phyloP scores from a whole-genome alignment of 92 coral and sea anemone genomes.

The Virgularia gustaviana region DNA sequence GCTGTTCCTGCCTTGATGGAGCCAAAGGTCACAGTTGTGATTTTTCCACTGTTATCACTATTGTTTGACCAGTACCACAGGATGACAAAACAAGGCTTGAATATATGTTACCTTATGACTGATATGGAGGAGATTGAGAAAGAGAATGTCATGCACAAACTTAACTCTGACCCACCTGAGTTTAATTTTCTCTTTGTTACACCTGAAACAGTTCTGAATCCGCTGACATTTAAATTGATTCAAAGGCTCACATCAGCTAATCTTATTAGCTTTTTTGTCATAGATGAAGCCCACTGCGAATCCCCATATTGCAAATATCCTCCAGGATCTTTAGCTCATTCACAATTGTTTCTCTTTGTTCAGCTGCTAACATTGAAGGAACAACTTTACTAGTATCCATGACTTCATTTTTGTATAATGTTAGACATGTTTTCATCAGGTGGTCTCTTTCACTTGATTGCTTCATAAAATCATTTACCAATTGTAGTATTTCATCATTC shows the following conservation, averaged over 20 bases:
- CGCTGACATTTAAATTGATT: not conserved
- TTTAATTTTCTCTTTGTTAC: conserved; percentile 1
- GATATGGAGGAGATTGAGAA: conserved; percentile 1
- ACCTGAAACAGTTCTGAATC: not conserved
- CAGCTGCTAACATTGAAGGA: not conserved
- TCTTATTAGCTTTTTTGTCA: not conserved
- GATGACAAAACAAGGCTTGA: not conserved
- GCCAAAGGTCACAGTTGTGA: conserved; percentile 5
- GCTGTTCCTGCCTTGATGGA: conserved; percentile 17
- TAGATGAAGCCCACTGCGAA: conserved; percentile 5
- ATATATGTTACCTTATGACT: conserved; percentile 6
- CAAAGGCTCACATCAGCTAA: not conserved
- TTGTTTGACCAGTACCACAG: conserved; percentile 5
- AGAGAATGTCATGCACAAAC: conserved; percentile 4
- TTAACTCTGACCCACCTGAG: conserved; percentile 1
- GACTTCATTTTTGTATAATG: not conserved
- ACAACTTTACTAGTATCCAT: conserved; percentile 1
- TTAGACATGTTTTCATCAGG: not conserved
- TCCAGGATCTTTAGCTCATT: conserved; percentile 2
- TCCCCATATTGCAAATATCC: not conserved
- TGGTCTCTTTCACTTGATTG: conserved; percentile 7
- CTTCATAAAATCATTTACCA: conserved; percentile 4
- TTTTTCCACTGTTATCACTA: conserved; percentile 17
- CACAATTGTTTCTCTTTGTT: not conserved
- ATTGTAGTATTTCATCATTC: too few species aligned